phyloP scores from a whole-genome alignment of 1,140 invertebrate genomes.

The Babylonia areolata region DNA sequence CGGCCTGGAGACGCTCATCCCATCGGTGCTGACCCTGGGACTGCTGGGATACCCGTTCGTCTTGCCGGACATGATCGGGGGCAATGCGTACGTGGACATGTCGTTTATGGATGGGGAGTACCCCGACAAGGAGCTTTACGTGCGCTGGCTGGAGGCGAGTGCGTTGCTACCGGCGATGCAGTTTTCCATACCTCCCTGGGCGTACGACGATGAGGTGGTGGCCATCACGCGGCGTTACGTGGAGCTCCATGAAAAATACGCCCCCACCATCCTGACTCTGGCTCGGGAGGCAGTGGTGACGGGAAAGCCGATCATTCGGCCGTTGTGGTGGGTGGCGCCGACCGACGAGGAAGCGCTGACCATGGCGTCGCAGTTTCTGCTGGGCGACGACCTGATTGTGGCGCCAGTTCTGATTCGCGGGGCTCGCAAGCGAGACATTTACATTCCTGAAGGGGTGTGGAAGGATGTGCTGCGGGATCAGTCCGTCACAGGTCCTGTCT shows the following conservation, averaged over 20 bases:
- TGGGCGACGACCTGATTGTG: conserved; percentile 89
- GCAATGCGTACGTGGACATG: conserved; percentile 82
- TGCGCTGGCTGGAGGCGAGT: conserved; percentile 92
- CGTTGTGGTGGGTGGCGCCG: conserved; percentile 94
- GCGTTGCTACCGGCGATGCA: conserved; percentile 92
- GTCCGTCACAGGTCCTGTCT: conserved; percentile 80
- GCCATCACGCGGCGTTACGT: conserved; percentile 83
- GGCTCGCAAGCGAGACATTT: conserved; percentile 83
- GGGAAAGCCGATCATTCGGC: conserved; percentile 81
- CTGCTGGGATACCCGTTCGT: conserved; percentile 90
- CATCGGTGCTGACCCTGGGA: conserved; percentile 88
- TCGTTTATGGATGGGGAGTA: conserved; percentile 32
- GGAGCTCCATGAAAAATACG: conserved; percentile 82
- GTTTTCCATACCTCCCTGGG: conserved; percentile 92
- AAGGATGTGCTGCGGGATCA: conserved; percentile 46
- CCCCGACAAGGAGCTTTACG: conserved; percentile 88
- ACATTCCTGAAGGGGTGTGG: conserved; percentile 74
- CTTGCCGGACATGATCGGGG: conserved; percentile 95
- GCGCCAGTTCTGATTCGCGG: conserved; percentile 87
- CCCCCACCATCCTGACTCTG: conserved; percentile 51
- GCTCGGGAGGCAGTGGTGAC: conserved; percentile 52
- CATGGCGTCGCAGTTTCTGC: conserved; percentile 88
- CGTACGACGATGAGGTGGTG: conserved; percentile 84
- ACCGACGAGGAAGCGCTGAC: conserved; percentile 86
- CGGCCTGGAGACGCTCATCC: conserved; percentile 89